Percentiles rank a stretch among this genome's conserved stretches.
These are phyloP conservation scores for Nysson spinosus DNA, from an alignment of 2,888 invertebrate species.

Conservation along the genomic window DNA sequence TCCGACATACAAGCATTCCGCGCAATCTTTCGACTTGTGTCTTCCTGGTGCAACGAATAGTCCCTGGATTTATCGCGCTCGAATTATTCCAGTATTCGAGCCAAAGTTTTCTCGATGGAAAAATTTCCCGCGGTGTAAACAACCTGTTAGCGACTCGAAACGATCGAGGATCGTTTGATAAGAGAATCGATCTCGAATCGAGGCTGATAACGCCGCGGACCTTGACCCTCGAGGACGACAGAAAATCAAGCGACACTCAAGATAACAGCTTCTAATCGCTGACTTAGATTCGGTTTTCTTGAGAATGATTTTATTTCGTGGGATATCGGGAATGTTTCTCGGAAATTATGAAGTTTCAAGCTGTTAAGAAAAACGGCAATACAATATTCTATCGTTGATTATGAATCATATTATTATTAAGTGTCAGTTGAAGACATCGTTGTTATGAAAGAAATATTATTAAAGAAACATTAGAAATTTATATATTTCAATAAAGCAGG, in stretches of 20 bases:
- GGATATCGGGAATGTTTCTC: neutral
- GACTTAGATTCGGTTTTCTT: neutral
- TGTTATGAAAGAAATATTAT: no score
- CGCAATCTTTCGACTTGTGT: neutral
- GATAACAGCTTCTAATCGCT: conserved; percentile 21
- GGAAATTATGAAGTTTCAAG: no score
- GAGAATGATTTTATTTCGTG: no score
- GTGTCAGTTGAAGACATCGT: no score
- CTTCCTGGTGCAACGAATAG: neutral
- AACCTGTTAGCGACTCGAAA: neutral
- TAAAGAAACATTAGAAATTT: no score
- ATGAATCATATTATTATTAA: no score
- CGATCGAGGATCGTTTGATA: conserved; percentile 33
- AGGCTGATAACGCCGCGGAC: conserved; percentile 23
- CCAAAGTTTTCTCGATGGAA: neutral
- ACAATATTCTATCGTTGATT: no score
- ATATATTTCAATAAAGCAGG: no score
- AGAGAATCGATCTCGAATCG: conserved; percentile 18
- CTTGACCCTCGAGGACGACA: conserved; percentile 30
- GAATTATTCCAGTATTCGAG: no score
- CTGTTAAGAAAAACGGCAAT: no score
- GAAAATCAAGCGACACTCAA: conserved; percentile 2
- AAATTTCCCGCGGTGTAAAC: neutral
- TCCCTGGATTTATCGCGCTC: neutral
- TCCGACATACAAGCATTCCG: no score